Percentiles rank a stretch among this genome's conserved stretches.
Conservation (phyloP, 2,797 vertebrate genomes). For the Urophycis tenuis region DNA sequence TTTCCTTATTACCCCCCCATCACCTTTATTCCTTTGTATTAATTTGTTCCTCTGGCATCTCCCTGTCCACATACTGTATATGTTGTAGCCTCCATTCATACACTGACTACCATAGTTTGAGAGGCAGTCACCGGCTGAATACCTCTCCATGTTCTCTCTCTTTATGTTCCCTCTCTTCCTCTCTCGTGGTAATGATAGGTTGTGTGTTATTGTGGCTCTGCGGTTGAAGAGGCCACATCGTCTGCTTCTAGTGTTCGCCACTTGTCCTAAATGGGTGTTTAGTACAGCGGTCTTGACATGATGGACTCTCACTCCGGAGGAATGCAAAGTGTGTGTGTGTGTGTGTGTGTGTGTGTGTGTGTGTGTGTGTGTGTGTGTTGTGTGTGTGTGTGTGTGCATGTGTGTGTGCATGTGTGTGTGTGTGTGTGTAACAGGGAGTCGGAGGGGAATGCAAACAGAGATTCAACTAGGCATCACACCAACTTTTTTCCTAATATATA, state of each 20-base stretch:
- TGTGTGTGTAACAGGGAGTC: background rate
- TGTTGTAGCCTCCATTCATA: background rate
- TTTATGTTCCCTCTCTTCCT: conserved; percentile 31
- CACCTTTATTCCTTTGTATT: background rate
- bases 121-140: no score
- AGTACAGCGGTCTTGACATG: conserved; percentile 45
- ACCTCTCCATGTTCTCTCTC: no score
- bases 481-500: background rate
- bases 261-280: conserved; percentile 61
- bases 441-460: background rate
- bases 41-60: conserved; percentile 16
- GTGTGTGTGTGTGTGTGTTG: conserved; percentile 7
- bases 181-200: conserved; percentile 57
- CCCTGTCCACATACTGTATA: conserved; percentile 25
- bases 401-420: conserved; percentile 10
- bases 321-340: conserved; percentile 29
- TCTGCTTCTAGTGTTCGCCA: conserved; percentile 59
- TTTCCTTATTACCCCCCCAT: background rate
- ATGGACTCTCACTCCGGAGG: conserved; percentile 57
- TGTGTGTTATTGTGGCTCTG: conserved; percentile 63
- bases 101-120: conserved; percentile 27
- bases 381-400: conserved; percentile 3
- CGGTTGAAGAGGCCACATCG: conserved; percentile 54
- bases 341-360: conserved; percentile 6
- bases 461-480: background rate